Evolutionary conservation across 2,113 vertebrate genomes (phyloP), one percentile per base, ranked within the genome.

Genomic region (Heterocephalus glaber): DNA sequence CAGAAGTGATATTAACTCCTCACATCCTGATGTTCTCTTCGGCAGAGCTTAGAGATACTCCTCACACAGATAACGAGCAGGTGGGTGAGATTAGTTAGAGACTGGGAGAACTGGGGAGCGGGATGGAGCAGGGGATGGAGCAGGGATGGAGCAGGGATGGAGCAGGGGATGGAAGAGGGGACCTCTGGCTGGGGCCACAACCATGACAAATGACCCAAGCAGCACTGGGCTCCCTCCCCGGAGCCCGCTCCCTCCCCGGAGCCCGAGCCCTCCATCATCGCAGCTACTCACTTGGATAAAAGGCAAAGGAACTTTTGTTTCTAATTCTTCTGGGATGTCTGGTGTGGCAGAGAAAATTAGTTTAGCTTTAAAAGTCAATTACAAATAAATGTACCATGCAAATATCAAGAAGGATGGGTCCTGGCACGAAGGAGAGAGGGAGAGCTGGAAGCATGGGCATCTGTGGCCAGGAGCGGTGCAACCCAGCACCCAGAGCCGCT

Each of bases 281-380:
- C 77, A 92, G 24, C 80, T 84, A 20, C 56, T 96, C 66, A 35
- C 7, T 1, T 30, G 60, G 76, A 65, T 85, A 89, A 89, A 94
- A 92, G 70, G 66, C 86, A 97, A 96, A 70, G 41, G 68, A 81
- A 95, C 1, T 12, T 92, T 83, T 90, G 56, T 90, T 92, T 96
- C 89, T 90, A 87, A 96, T 95, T 92, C 90, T 88, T 81, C 92
- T 92, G 65, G 92, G 77, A 96, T 92, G 65, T 93, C 93, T 80
- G 38, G 12, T 91, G 86, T 94, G 70, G 22, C 84, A 63, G 70
- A 61, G 86, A 95, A 87, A 91, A 96, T 94, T 85, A 87, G 70
- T 66, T 89, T 93, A 89, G 35, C 63, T 92, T 96, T 94, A 92
- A 92, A 97, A 93, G 86, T 96, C 92, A 95, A 77, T 93, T 91